Evolutionary conservation across 2,797 vertebrate species (phyloP), one percentile per base, ranked within the genome.

Genomic region (Uromys caudimaculatus): DNA sequence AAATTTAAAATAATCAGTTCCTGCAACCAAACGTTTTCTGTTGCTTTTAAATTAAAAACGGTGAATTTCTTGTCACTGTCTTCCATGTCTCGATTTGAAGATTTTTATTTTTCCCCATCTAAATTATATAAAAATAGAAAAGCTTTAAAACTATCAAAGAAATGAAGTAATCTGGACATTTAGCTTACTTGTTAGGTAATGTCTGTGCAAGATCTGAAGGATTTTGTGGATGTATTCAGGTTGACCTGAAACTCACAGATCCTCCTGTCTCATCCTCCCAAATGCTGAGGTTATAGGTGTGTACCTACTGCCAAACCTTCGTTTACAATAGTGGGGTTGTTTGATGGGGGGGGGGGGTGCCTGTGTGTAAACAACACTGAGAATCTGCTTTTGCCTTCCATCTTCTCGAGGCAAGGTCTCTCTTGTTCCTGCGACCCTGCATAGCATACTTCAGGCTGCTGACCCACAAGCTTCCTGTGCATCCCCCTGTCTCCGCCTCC

Each of bases 121-220:
- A 87, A 78, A 54, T 71, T 93, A 38, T 73, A 58, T 90, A 11
- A 93, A 97, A 81, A 81, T 12, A 77, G 14, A 78, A 91, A 88
- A 96, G 32, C 3, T 69, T 50, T 71, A 94, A 90, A 95, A 69
- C 24, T 81, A 38, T 54, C 14, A 92, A 95, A 76, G 12, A 94
- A 87, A 86, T 7, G 1, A 91, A 90, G 83, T 35, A 1, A 69
- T 81, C n/a, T 93, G 13, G 16, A 79, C 10, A 89, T 89, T 84
- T 83, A 95, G 75, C 38, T 94, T 95, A 56, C 27, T 75, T 96
- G 24, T 41, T 79, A 76, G 71, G 29, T 69, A 24, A 67, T 73
- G 10, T 91, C 79, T 92, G 19, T 56, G 84, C 0, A 91, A 13
- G 35, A 78, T 27, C 54, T 90, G 58, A 86, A 91, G 47, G 6